Evolutionary conservation across 2,113 vertebrate species (phyloP), one percentile per base, ranked within the genome.

Genomic region (Felis chaus): DNA sequence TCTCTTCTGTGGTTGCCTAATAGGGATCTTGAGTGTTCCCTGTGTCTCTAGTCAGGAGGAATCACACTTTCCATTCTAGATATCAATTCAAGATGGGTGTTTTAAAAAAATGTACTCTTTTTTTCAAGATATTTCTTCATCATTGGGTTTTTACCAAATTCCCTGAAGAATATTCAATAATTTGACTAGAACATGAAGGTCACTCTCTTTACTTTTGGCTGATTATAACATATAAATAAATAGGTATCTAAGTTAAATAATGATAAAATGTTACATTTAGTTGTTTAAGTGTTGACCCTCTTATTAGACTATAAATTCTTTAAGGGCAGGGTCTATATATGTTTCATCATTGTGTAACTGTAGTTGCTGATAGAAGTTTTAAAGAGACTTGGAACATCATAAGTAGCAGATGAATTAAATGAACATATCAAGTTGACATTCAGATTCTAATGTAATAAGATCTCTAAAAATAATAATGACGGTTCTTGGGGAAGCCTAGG

Each of bases 71-170:
- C 29, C 76, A 74, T 73, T 91, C 69, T 83, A 83, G 45, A 65
- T 65, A 91, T n/a, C 36, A 91, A 81, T 78, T 89, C 73, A 25
- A 80, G 79, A 91, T 53, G 16, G 45, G 31, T 91, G 21, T 90
- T 90, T 89, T 53, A 5, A 23, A 79, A 82, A 91, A 81, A 86
- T 36, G 1, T 74, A 74, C 4, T 80, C 7, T 9, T 84, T 27
- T 45, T 94, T 86, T 96, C 15, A 94, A 96, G 93, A 81, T 88
- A 93, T 50, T 95, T 96, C 45, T 68, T 92, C 36, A 71, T 18
- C 23, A 61, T 48, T 83, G 39, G 73, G 25, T 31, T 97, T 80
- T 92, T 86, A 80, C 65, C 68, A 73, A 90, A 63, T 92, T 90
- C 27, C 23, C 27, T 93, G 69, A 93, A 88, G 55, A 95, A 83